These are phyloP conservation scores for Heliothis subflexa DNA, from an alignment of 1,140 invertebrate species.

Conservation along the genomic window DNA sequence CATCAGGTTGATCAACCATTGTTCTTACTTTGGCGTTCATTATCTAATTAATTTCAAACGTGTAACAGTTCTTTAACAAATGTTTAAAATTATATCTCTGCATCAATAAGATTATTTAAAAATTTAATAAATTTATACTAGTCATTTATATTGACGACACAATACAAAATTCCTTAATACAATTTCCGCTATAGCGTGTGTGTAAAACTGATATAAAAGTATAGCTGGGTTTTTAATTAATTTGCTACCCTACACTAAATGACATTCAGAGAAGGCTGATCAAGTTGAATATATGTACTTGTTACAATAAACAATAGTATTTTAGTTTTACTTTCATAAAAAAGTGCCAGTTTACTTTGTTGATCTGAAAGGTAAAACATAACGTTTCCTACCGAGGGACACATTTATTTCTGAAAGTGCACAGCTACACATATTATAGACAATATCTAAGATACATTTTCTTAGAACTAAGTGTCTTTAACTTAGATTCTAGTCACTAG, in stretches of 20 bases:
- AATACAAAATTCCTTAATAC: no score
- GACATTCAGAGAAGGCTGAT: no score
- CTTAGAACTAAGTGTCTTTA: constrained; percentile 60
- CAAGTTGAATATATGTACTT: no score
- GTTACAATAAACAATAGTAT: no score
- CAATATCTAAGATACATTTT: constrained; percentile 40
- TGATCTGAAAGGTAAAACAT: not conserved
- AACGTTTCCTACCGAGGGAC: not conserved
- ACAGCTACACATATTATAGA: constrained; percentile 17
- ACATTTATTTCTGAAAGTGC: constrained; percentile 18
- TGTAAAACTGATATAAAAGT: no score
- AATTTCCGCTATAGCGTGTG: no score
- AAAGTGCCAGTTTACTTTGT: not conserved
- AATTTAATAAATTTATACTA: not conserved
- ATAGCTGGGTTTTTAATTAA: no score
- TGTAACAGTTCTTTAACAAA: no score
- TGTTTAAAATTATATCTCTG: not conserved
- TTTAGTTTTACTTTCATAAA: no score
- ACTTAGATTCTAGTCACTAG: constrained; percentile 74
- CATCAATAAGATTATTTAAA: not conserved
- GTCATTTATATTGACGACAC: not conserved
- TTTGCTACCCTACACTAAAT: no score
- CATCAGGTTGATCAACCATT: not conserved
- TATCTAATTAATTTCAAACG: no score
- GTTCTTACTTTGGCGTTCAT: not conserved